These are phyloP conservation scores for Neodontobutis hainanensis DNA, from an alignment of 2,113 vertebrate genomes.

Conservation along the genomic window DNA sequence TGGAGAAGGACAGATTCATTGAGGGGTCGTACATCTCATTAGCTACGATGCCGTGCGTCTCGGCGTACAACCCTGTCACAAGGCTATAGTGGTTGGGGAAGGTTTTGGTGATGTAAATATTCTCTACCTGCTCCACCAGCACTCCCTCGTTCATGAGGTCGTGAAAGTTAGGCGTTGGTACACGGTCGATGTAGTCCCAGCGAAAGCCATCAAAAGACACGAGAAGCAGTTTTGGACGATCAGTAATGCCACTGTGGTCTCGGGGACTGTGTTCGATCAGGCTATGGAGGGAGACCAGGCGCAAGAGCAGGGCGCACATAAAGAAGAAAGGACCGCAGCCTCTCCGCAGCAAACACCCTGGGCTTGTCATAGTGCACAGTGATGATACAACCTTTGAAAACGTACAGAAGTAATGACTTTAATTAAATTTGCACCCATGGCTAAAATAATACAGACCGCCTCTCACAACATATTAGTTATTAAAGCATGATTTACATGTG, in stretches of 20 bases:
- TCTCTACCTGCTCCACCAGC: conserved; percentile 82
- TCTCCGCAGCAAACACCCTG: conserved; percentile 29
- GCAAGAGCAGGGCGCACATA: conserved; percentile 48
- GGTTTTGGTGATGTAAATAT: conserved; percentile 88
- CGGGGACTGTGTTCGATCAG: not conserved
- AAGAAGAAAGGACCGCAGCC: conserved; percentile 47
- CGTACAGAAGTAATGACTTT: not conserved
- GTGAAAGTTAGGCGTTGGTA: conserved; percentile 83
- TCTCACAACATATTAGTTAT: no score
- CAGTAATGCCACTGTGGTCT: not conserved
- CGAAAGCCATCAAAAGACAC: conserved; percentile 94
- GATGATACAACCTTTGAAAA: conserved; percentile 25
- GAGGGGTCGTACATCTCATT: conserved; percentile 90
- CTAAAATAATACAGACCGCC: no score
- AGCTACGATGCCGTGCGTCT: conserved; percentile 88
- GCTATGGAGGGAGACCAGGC: conserved; percentile 31
- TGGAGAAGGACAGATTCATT: conserved; percentile 85
- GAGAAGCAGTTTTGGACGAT: conserved; percentile 80
- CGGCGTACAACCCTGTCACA: conserved; percentile 89
- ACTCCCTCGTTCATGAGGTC: conserved; percentile 79
- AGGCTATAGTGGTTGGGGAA: conserved; percentile 91
- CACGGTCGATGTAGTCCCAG: conserved; percentile 88
- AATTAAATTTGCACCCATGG: no score
- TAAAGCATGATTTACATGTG: no score
- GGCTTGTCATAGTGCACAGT: conserved; percentile 29